Conservation (phyloP, 2,113 vertebrate genomes). For the Orcinus orca region DNA sequence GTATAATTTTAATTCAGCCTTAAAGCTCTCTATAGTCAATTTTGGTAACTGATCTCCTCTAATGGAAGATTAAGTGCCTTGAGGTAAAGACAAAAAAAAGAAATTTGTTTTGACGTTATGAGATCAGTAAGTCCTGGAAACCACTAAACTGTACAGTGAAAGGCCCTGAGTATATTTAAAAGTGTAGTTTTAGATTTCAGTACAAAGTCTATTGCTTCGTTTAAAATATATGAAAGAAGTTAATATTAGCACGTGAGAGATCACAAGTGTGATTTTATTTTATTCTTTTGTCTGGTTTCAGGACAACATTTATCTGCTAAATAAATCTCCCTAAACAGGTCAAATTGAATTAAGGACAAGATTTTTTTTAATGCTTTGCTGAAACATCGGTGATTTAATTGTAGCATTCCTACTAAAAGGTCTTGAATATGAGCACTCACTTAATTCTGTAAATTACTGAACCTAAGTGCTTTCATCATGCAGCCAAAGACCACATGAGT, state of each 20-base stretch:
- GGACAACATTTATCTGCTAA: slow-evolving; percentile 18
- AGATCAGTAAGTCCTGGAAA: slow-evolving; percentile 44
- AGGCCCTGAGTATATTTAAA: neutral
- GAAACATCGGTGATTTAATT: slow-evolving; percentile 17
- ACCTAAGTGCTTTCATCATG: neutral
- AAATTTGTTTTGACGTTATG: neutral
- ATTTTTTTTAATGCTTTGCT: slow-evolving; percentile 10
- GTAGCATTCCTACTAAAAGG: slow-evolving; percentile 51
- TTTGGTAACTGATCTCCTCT: slow-evolving; percentile 26
- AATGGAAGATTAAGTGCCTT: slow-evolving; percentile 37
- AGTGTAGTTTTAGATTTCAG: slow-evolving; percentile 16
- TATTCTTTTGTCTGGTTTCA: slow-evolving; percentile 42
- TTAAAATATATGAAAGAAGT: slow-evolving; percentile 24
- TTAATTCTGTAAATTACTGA: slow-evolving; percentile 49
- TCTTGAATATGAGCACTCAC: slow-evolving; percentile 7
- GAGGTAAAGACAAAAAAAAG: neutral
- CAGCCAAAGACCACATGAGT: neutral
- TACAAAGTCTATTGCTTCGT: neutral
- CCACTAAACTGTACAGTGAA: slow-evolving; percentile 5
- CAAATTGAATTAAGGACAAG: slow-evolving; percentile 22
- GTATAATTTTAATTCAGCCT: slow-evolving; percentile 49
- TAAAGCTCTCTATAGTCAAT: slow-evolving; percentile 33
- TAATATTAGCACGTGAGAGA: slow-evolving; percentile 47
- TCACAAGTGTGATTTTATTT: slow-evolving; percentile 55
- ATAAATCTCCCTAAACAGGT: neutral